These are phyloP conservation scores for Onychostoma macrolepis DNA, from an alignment of 2,113 vertebrate genomes.

Conservation along the genomic window DNA sequence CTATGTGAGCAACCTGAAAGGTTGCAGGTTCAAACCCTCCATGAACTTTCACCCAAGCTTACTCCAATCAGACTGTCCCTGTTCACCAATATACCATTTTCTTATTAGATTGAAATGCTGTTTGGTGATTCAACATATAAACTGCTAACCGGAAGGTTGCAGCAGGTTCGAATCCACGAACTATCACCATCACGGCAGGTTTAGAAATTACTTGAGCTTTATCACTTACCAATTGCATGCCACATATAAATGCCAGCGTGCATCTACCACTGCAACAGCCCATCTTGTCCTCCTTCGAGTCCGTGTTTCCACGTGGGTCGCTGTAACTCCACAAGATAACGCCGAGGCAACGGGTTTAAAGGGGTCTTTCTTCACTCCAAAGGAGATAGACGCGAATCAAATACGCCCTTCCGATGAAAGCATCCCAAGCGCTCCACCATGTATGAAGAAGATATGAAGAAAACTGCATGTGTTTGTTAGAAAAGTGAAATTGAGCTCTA, in stretches of 20 bases:
- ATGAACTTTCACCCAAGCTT: background rate
- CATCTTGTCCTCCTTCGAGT: conserved; percentile 79
- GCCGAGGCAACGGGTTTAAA: conserved; percentile 66
- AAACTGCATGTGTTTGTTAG: conserved; percentile 3
- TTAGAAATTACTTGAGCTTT: background rate
- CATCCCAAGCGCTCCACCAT: conserved; percentile 47
- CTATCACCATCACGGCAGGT: background rate
- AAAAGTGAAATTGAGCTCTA: background rate
- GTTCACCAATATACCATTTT: background rate
- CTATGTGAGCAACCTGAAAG: background rate
- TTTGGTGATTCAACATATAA: background rate
- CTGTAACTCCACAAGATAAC: conserved; percentile 71
- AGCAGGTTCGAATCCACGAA: background rate
- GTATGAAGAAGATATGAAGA: background rate
- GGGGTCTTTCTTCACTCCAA: conserved; percentile 51
- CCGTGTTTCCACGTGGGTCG: conserved; percentile 76
- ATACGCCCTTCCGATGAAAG: conserved; percentile 54
- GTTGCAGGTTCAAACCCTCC: background rate
- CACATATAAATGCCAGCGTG: conserved; percentile 92
- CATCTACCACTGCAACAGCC: conserved; percentile 95
- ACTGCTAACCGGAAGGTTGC: background rate
- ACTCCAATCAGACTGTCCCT: background rate
- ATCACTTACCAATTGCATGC: conserved; percentile 95
- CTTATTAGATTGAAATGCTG: background rate
- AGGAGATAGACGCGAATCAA: conserved; percentile 1